Conservation (phyloP, 1,140 invertebrate genomes). For the Nomia melanderi region DNA sequence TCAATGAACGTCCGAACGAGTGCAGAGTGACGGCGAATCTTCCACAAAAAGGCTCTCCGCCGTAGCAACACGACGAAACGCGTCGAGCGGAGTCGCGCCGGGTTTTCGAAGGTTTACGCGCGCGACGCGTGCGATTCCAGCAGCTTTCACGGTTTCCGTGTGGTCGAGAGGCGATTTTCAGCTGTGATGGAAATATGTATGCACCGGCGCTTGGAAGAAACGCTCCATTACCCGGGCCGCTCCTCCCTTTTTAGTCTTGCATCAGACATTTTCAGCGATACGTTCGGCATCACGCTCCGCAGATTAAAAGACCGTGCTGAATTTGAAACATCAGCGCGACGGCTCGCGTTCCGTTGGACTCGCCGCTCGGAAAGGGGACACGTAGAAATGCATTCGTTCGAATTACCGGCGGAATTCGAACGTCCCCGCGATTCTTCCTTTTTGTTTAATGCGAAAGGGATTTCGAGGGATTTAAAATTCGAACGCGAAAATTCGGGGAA, state of each 20-base stretch:
- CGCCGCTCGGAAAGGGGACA: not conserved
- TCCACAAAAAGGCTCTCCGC: not conserved
- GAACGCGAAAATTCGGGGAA: too few species aligned
- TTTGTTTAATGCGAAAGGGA: too few species aligned
- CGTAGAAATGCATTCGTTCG: not conserved
- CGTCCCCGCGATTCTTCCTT: too few species aligned
- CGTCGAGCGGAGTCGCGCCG: too few species aligned
- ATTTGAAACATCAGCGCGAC: not conserved
- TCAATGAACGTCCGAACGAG: not conserved
- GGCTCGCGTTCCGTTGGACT: not conserved
- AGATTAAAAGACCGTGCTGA: conserved; percentile 14
- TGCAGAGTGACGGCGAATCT: not conserved
- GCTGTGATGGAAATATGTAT: too few species aligned
- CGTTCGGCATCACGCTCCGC: not conserved
- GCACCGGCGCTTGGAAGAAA: not conserved
- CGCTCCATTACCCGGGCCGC: conserved; percentile 20
- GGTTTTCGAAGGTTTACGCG: not conserved
- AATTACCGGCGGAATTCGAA: too few species aligned
- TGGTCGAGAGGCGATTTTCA: too few species aligned
- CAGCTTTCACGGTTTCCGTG: too few species aligned
- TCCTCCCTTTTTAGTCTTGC: not conserved
- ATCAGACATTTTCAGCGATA: conserved; percentile 17
- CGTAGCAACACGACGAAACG: not conserved
- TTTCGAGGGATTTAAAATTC: too few species aligned
- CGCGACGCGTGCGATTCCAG: too few species aligned